A percentile compares a stretch with the other conserved stretches of the same genome.
Conservation (phyloP, 2,797 vertebrate species). For the Babyrousa celebensis region DNA sequence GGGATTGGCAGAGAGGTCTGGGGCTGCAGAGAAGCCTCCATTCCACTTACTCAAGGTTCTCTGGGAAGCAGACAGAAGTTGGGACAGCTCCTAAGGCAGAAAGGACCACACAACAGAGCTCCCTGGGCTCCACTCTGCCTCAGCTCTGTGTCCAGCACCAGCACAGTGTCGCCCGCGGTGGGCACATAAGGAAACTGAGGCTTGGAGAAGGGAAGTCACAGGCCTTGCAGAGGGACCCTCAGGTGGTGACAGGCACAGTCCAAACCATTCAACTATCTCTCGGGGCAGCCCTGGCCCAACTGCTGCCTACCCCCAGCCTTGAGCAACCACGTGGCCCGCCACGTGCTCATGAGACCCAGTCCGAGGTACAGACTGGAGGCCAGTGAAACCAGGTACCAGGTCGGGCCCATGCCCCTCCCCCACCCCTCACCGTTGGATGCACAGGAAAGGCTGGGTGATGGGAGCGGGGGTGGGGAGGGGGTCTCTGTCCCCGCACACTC, state of each 20-base stretch:
- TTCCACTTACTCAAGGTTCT: not conserved
- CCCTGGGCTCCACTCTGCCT: accelerated
- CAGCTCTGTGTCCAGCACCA: not conserved
- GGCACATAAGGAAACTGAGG: not conserved
- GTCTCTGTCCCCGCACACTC: not conserved
- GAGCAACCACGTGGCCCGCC: not conserved
- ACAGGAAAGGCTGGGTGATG: not conserved
- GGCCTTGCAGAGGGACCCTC: not conserved
- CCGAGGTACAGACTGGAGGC: not conserved
- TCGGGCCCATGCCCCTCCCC: too few species aligned
- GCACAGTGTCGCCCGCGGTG: accelerated
- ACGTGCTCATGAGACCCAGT: not conserved
- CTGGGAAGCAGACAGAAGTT: not conserved
- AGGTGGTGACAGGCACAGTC: not conserved
- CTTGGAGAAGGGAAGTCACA: not conserved
- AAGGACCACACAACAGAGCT: not conserved
- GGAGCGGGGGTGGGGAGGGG: not conserved
- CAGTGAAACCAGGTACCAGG: not conserved
- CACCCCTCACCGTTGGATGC: not conserved
- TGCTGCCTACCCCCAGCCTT: not conserved
- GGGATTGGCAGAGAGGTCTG: not conserved
- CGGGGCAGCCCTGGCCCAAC: not conserved
- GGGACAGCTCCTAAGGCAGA: not conserved
- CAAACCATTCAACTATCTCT: not conserved
- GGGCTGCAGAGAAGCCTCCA: not conserved